Conservation (phyloP, 2,113 vertebrate species). For the Casuarius casuarius region DNA sequence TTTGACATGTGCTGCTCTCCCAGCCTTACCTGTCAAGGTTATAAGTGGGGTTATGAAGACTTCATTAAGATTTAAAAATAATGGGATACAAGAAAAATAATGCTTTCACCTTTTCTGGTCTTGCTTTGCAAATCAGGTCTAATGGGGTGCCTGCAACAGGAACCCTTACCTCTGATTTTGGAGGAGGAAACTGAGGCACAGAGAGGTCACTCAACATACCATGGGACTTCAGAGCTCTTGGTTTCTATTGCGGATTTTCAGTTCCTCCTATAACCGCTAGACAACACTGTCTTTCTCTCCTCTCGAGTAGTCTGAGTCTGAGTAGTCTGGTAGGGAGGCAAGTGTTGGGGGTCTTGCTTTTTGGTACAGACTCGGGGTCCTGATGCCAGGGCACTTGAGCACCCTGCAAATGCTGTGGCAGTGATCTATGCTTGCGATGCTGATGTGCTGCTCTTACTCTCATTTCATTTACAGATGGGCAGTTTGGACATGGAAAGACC, state of each 20-base stretch:
- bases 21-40: not conserved
- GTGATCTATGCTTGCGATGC: not conserved
- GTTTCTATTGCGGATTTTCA: not conserved
- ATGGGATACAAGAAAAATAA: not conserved
- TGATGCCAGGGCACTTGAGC: accelerated
- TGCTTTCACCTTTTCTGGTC: not conserved
- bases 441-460: not conserved
- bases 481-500: accelerated
- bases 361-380: not conserved
- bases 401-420: not conserved
- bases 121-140: not conserved
- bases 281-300: accelerated
- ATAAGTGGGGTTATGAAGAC: not conserved
- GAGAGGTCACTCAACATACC: not conserved
- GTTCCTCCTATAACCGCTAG: not conserved
- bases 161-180: not conserved
- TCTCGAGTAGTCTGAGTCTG: not conserved
- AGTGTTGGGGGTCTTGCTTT: not conserved
- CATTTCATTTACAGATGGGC: too few species aligned
- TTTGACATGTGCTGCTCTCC: not conserved
- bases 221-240: not conserved
- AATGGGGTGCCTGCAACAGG: not conserved
- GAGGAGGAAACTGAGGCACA: not conserved
- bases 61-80: not conserved
- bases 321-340: not conserved